Evolutionary conservation across 2,113 vertebrate species (phyloP).

Genomic region (Corydoras maculifer): DNA sequence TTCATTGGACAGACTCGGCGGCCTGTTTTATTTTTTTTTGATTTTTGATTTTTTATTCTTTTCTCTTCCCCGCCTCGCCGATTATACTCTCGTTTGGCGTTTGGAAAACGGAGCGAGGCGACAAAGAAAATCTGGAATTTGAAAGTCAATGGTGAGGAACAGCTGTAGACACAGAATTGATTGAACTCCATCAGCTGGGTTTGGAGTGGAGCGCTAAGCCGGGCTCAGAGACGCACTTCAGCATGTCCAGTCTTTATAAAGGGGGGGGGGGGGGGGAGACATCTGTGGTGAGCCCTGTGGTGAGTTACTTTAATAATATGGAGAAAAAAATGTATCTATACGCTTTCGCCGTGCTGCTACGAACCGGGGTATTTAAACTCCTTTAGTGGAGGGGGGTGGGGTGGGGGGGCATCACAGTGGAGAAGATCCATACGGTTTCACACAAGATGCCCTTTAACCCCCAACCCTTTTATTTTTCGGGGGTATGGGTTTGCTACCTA

Average conservation of each 20-base stretch:
- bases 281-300: not conserved
- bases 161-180: conserved; percentile 30
- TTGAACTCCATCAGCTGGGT: conserved; percentile 32
- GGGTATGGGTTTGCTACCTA: no score
- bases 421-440: no score
- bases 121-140: conserved; percentile 34
- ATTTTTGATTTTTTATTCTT: conserved; percentile 1
- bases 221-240: conserved; percentile 22
- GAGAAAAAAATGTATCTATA: no score
- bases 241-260: conserved; percentile 2
- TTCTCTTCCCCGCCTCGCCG: not conserved
- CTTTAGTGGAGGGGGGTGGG: no score
- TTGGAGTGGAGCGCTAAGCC: conserved; percentile 4
- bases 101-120: conserved; percentile 5
- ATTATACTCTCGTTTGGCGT: conserved; percentile 26
- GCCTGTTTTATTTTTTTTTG: not conserved
- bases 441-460: no score
- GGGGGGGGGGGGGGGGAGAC: conserved; percentile 1
- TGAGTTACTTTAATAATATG: no score
- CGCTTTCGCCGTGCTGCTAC: no score
- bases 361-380: no score
- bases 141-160: conserved; percentile 28
- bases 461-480: no score
- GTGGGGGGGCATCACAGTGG: no score
- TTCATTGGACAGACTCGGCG: not conserved